Evolutionary conservation across 2,113 vertebrate species (phyloP), one percentile per base, ranked within the genome.

Genomic region (Onychostruthus taczanowskii): DNA sequence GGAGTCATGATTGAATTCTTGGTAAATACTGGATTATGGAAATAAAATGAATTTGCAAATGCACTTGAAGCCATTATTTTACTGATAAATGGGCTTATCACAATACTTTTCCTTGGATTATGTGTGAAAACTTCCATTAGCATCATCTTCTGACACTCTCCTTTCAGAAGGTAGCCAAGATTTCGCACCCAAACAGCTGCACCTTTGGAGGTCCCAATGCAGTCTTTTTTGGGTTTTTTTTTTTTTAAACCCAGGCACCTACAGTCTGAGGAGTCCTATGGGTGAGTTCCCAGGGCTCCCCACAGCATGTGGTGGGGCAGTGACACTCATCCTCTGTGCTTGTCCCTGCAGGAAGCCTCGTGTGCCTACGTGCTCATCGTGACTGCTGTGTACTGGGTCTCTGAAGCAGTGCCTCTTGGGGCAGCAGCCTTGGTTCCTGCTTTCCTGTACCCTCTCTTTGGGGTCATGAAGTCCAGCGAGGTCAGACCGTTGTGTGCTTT

Each of bases 401-500:
- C 99, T 0, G 99, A 99, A 97, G 99, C 99, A 0, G 99, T 99
- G 64, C 99, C 99, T 2, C 97, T 99, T 9, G 99, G 99, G 55
- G 99, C 99, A 33, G 99, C 99, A 26, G 99, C 99, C 30, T 97
- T 99, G 84, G 99, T 99, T 35, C 99, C 99, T 1, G 99, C 99
- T 52, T 99, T 99, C 97, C 98, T 99, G 14, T 99, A 99, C 73
- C 99, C 99, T 0, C 98, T 99, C 85, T 99, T 99, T 43, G 99
- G 99, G 86, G 99, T 99, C 27, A 99, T 99, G 44, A 99, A 99
- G 87, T 99, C 99, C 94, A 99, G 98, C 17, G 99, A 99, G 99
- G 99, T 99, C 90, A 98, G 98, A 87, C 9, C 13, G 6, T 18
- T 49, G 16, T 22, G 14, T 6, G 10, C 22, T 77, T 86, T 72